Evolutionary conservation across 2,888 invertebrate genomes (phyloP).

Genomic region (Hydriomena furcata): DNA sequence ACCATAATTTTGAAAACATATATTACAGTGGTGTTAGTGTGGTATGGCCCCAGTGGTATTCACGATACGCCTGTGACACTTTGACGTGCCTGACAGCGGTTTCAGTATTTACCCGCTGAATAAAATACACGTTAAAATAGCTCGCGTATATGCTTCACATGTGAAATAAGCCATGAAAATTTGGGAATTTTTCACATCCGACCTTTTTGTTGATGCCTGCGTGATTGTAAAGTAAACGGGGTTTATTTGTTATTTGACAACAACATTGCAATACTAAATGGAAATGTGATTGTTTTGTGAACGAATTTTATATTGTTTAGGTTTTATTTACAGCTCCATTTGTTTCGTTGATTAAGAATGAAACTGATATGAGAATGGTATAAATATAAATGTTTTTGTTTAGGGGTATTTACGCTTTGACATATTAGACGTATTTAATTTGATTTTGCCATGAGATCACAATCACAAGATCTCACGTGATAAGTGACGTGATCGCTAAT

Average conservation of each 20-base stretch:
- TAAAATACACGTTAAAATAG: constrained; percentile 43
- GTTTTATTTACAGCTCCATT: constrained; percentile 28
- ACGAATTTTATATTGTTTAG: constrained; percentile 24
- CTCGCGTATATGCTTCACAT: constrained; percentile 37
- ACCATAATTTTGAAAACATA: too few species aligned
- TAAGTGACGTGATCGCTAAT: too few species aligned
- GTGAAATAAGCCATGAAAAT: constrained; percentile 39
- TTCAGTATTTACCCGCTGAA: constrained; percentile 39
- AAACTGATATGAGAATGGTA: background rate
- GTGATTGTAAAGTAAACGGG: constrained; percentile 36
- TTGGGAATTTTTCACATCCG: constrained; percentile 38
- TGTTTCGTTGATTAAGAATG: constrained; percentile 1
- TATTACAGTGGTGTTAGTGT: too few species aligned
- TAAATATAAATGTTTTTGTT: too few species aligned
- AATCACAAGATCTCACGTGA: too few species aligned
- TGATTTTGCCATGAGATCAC: too few species aligned
- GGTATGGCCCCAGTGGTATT: constrained; percentile 11
- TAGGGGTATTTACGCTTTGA: background rate
- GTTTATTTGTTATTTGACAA: constrained; percentile 32
- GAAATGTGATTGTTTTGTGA: constrained; percentile 19
- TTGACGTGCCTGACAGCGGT: constrained; percentile 38
- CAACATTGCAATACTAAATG: constrained; percentile 27
- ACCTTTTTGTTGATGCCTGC: constrained; percentile 27
- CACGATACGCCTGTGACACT: constrained; percentile 39
- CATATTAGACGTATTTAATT: too few species aligned